phyloP scores from a whole-genome alignment of 2,888 invertebrate species.

The Noctuana brunneofusca region DNA sequence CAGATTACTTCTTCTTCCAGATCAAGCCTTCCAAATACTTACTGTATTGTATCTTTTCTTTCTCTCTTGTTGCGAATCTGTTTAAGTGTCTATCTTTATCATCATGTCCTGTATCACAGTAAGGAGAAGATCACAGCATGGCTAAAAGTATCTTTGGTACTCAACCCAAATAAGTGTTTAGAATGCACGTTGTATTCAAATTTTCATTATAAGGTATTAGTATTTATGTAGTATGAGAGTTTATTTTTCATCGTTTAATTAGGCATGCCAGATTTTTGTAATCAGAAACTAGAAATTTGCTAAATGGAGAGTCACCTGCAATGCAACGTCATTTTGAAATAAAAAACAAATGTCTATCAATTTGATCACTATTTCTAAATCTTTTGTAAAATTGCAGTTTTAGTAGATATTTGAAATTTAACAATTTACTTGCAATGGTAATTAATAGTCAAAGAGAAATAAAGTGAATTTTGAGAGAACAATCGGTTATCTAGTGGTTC shows the following conservation, averaged over 20 bases:
- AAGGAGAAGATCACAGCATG: constrained; percentile 65
- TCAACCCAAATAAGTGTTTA: constrained; percentile 73
- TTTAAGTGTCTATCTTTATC: constrained; percentile 63
- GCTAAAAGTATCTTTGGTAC: constrained; percentile 72
- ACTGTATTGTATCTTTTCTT: constrained; percentile 58
- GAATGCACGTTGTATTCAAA: constrained; percentile 78
- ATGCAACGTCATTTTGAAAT: constrained; percentile 6
- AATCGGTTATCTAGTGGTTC: constrained; percentile 77
- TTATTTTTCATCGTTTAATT: constrained; percentile 60
- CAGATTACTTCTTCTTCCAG: constrained; percentile 56
- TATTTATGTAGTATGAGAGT: constrained; percentile 67
- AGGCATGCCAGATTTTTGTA: constrained; percentile 67
- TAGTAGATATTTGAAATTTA: constrained; percentile 15
- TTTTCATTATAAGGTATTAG: constrained; percentile 63
- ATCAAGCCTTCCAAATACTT: constrained; percentile 58
- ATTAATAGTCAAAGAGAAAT: constrained; percentile 9
- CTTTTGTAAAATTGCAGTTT: constrained; percentile 21
- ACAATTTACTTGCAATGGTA: constrained; percentile 26
- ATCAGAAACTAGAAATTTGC: constrained; percentile 34
- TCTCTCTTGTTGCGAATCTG: constrained; percentile 56
- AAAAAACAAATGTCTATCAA: constrained; percentile 13
- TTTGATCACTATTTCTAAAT: constrained; percentile 19
- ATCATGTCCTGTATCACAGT: constrained; percentile 59
- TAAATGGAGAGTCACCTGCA: constrained; percentile 24
- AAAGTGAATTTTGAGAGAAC: constrained; percentile 37